Evolutionary conservation across 1,140 invertebrate species (phyloP), one percentile per base, ranked within the genome.

Genomic region (Pygmarrhopalites habei): DNA sequence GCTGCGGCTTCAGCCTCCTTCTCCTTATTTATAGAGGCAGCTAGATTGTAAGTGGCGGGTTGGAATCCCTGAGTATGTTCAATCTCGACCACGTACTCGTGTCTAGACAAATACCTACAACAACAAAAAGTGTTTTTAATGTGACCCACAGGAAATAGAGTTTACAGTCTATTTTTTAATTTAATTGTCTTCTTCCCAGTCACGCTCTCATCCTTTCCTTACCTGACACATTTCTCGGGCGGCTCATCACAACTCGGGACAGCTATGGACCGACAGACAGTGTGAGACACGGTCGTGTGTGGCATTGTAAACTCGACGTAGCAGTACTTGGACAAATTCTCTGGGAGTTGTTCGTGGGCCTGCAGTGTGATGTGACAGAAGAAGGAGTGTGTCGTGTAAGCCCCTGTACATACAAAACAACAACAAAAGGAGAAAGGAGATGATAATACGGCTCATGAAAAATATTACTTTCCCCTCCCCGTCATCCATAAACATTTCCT

Each of bases 231-330:
- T 79, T 98, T 99, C 78, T 99, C 96, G 4, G 96, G 95, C 14
- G 95, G 93, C 72, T 93, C 88, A 65, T 90, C 91, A 69, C 86
- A 89, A 68, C 88, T 87, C 72, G 87, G 84, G 62, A 98, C 85
- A 66, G 92, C 92, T 25, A 98, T 91, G 60, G 93, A 97, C 67
- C 96, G 82, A 64, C 96, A 89, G 19, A 95, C 96, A 47, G 92
- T 95, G 77, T 98, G 94, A 26, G 91, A 95, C 52, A 95, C 92
- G 74, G 95, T 95, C 32, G 95, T 96, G 52, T 92, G 88, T 26
- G 97, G 95, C 95, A 99, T 99, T 19, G 92, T 98, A 77, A 98
- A 99, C 75, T 98, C 93, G 5, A 98, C 92, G 74, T 88, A 86
- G 67, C 88, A 89, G 78, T 85, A 88, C 63, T 88, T 85, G 39